Evolutionary conservation across 2,113 vertebrate genomes (phyloP).

Genomic region (Panthera tigris): DNA sequence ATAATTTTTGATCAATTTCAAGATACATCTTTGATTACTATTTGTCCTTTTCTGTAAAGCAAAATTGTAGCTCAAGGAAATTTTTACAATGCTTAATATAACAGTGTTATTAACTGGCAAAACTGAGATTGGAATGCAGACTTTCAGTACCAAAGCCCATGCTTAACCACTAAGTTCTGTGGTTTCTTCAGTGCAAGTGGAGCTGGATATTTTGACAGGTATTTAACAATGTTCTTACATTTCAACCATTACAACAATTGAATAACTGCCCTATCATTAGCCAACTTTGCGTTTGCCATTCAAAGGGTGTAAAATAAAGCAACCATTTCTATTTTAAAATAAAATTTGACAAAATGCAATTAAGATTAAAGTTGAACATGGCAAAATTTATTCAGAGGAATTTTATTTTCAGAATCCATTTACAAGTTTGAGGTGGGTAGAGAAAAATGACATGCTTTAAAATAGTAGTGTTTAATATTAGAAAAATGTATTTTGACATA

Average conservation of each 20-base stretch:
- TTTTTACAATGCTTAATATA: not conserved
- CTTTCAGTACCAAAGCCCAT: not conserved
- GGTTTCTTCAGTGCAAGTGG: not conserved
- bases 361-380: not conserved
- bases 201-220: not conserved
- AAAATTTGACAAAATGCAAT: not conserved
- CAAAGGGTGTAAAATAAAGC: not conserved
- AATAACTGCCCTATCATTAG: not conserved
- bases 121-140: not conserved
- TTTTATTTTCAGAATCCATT: not conserved
- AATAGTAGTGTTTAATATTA: not conserved
- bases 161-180: not conserved
- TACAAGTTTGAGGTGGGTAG: not conserved
- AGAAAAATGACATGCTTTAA: not conserved
- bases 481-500: not conserved
- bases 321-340: not conserved
- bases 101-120: not conserved
- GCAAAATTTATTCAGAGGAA: not conserved
- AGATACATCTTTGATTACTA: not conserved
- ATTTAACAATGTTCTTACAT: not conserved
- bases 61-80: not conserved
- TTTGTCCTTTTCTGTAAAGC: not conserved
- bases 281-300: not conserved
- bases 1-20: not conserved
- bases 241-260: not conserved